phyloP scores from a whole-genome alignment of 2,113 vertebrate species.

The Climacteris rufus region DNA sequence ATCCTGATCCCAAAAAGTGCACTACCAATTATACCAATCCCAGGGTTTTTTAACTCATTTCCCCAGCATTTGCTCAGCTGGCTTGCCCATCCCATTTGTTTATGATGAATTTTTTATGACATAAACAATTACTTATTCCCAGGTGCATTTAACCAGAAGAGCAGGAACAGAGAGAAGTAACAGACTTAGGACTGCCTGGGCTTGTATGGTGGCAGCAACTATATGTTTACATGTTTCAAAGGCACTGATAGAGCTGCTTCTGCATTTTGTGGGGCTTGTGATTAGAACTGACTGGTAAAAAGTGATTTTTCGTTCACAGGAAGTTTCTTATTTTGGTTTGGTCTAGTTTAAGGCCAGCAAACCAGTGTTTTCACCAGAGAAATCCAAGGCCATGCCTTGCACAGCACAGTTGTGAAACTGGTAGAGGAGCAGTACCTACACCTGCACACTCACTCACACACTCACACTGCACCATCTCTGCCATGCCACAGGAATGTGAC shows the following conservation, averaged over 20 bases:
- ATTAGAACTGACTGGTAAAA: neutral
- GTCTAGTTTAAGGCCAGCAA: neutral
- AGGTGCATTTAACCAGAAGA: slow-evolving; percentile 66
- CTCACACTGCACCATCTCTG: neutral
- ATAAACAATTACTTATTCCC: slow-evolving; percentile 62
- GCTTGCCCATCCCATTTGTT: slow-evolving; percentile 38
- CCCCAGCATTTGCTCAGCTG: slow-evolving; percentile 18
- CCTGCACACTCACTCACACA: neutral
- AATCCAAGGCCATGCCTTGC: neutral
- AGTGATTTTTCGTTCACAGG: neutral
- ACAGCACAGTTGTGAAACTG: neutral
- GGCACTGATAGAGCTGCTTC: neutral
- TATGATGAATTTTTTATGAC: slow-evolving; percentile 45
- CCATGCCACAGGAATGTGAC: neutral
- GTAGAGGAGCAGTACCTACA: neutral
- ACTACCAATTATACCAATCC: slow-evolving; percentile 3
- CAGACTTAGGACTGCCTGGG: slow-evolving; percentile 44
- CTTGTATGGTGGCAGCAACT: slow-evolving; percentile 52
- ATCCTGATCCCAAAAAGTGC: neutral
- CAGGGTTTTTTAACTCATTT: slow-evolving; percentile 40
- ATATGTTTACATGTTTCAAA: slow-evolving; percentile 17
- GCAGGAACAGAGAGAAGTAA: slow-evolving; percentile 56
- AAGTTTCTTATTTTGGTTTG: neutral
- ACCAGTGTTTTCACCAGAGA: neutral
- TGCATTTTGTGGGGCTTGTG: neutral